A percentile compares a stretch with the other conserved stretches of the same genome.
These are phyloP conservation scores for Catamblyrhynchus diadema DNA, from an alignment of 2,797 vertebrate species.

Conservation along the genomic window DNA sequence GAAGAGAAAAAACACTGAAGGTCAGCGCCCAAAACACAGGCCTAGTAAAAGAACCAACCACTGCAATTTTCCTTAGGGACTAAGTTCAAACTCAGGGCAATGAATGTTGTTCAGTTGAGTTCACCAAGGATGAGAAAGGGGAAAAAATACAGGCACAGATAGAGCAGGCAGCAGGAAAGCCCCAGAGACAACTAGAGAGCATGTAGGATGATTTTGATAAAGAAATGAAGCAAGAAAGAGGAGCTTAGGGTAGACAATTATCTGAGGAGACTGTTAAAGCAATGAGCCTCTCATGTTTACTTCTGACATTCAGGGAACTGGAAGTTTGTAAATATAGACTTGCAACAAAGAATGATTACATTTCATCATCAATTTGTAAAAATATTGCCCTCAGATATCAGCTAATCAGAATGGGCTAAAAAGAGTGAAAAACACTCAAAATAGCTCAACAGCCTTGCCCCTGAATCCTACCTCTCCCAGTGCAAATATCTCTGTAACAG, in stretches of 20 bases:
- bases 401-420: not conserved
- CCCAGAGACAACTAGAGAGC: not conserved
- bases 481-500: not conserved
- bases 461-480: not conserved
- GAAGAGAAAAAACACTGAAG: not conserved
- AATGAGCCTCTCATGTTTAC: not conserved
- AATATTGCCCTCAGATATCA: not conserved
- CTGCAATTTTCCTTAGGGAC: not conserved
- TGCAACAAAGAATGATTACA: not conserved
- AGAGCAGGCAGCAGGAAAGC: not conserved
- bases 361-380: not conserved
- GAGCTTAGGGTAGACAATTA: not conserved
- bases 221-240: slow-evolving; percentile 8
- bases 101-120: not conserved
- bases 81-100: not conserved
- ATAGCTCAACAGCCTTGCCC: not conserved
- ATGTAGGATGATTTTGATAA: not conserved
- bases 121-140: not conserved
- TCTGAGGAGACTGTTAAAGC: not conserved
- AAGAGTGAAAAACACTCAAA: not conserved
- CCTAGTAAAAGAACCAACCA: not conserved
- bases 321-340: not conserved
- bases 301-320: not conserved
- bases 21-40: not conserved
- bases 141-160: not conserved